Evolutionary conservation across 2,888 invertebrate species (phyloP), one percentile per base, ranked within the genome.

Genomic region (Spatulosminthurus flaviceps): DNA sequence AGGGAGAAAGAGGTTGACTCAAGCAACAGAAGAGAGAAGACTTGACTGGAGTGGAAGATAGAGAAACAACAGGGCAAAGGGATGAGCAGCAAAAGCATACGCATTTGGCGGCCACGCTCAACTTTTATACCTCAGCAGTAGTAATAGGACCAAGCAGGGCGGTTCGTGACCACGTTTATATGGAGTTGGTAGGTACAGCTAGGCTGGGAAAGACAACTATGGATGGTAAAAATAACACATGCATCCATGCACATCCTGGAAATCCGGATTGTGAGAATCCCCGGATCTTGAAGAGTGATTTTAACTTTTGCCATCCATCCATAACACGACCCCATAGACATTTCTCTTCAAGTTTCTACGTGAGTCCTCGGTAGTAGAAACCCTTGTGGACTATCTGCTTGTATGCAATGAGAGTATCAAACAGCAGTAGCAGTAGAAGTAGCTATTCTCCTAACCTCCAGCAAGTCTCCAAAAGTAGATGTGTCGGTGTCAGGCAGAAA

Each of bases 251-350:
- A 75, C 75, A 76, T 80, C 78, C 66, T 80, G 64, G 76, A 78
- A 81, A 79, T 75, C 70, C 77, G 69, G 66, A 74, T 66, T 61
- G 74, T 79, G 34, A 71, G 70, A 61, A 51, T 74, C 61, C 74
- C 74, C 29, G 73, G 72, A 73, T 77, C 77, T 77, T 77, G 72
- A 67, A 74, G 51, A 69, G 42, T 75, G 73, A 77, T 77, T 64
- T 75, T 75, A 82, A 84, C 82, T 82, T 83, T 83, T 82, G 83
- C 81, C 81, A 82, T 82, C 77, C 82, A 82, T 83, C 80, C 82
- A 82, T 80, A 79, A 80, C 76, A 79, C 66, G 75, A 82, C 67
- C 80, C 79, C 69, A 75, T 70, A 73, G 60, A 73, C 78, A 73
- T 77, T 80, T 78, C 78, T 74, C 77, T 79, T 64, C 24, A 26